Evolutionary conservation across 2,797 vertebrate genomes (phyloP).

Genomic region (Heterohyrax brucei): DNA sequence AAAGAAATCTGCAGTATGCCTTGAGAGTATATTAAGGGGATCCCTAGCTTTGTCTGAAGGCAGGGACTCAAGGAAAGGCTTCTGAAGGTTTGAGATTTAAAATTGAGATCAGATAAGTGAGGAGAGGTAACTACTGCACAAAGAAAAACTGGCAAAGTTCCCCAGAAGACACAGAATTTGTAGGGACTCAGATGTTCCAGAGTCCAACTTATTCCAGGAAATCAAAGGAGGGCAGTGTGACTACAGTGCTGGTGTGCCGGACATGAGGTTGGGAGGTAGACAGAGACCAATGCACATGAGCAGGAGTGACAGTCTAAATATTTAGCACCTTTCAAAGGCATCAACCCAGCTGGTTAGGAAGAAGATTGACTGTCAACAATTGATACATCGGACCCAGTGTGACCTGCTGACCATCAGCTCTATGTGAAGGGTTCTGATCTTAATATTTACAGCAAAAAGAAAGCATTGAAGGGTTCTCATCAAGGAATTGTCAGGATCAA

Average conservation of each 20-base stretch:
- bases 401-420: not conserved
- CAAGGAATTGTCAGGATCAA: not conserved
- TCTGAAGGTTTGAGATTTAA: not conserved
- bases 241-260: not conserved
- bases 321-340: slow-evolving; percentile 32
- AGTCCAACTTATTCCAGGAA: not conserved
- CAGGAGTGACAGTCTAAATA: not conserved
- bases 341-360: not conserved
- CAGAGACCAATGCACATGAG: not conserved
- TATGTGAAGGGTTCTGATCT: not conserved
- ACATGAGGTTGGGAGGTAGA: not conserved
- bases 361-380: not conserved
- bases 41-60: not conserved
- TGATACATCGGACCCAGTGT: not conserved
- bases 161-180: not conserved
- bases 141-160: not conserved
- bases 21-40: not conserved
- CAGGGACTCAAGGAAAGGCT: not conserved
- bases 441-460: not conserved
- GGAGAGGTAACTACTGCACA: not conserved
- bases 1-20: not conserved
- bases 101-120: not conserved
- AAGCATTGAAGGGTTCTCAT: slow-evolving; percentile 10
- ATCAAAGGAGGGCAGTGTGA: not conserved
- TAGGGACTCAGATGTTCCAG: not conserved